Evolutionary conservation across 2,113 vertebrate genomes (phyloP).

Genomic region (Epinephelus moara): DNA sequence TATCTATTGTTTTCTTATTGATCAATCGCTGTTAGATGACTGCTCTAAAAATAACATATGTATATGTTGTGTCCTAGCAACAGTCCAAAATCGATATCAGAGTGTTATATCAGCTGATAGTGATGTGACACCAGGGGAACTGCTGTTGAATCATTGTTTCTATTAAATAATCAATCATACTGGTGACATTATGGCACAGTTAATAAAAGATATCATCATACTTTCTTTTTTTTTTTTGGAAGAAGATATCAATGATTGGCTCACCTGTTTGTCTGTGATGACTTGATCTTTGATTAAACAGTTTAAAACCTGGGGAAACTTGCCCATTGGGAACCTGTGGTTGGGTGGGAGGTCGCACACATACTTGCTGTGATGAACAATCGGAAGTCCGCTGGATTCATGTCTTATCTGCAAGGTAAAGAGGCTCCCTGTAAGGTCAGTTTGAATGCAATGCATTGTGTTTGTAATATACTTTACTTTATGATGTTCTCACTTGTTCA

Average conservation of each 20-base stretch:
- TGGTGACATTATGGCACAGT: neutral
- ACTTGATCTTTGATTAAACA: slow-evolving; percentile 70
- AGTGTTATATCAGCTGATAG: too few species aligned
- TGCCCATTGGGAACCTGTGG: slow-evolving; percentile 77
- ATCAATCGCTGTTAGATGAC: neutral
- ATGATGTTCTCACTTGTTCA: slow-evolving; percentile 59
- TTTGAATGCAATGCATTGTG: neutral
- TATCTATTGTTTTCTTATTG: neutral
- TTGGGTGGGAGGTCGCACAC: slow-evolving; percentile 68
- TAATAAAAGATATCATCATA: too few species aligned
- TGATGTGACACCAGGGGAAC: too few species aligned
- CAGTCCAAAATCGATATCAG: too few species aligned
- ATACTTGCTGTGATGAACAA: slow-evolving; percentile 71
- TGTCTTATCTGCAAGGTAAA: slow-evolving; percentile 41
- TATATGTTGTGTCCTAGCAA: too few species aligned
- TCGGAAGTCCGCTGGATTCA: slow-evolving; percentile 57
- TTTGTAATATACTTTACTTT: too few species aligned
- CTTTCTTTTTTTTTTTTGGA: too few species aligned
- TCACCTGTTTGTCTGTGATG: slow-evolving; percentile 74
- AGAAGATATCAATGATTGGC: neutral
- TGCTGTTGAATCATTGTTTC: neutral
- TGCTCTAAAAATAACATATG: too few species aligned
- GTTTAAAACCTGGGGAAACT: slow-evolving; percentile 71
- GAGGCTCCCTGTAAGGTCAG: neutral
- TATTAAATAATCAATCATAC: neutral